Conservation (phyloP, 2,797 vertebrate genomes). For the Sebastes vulpes region DNA sequence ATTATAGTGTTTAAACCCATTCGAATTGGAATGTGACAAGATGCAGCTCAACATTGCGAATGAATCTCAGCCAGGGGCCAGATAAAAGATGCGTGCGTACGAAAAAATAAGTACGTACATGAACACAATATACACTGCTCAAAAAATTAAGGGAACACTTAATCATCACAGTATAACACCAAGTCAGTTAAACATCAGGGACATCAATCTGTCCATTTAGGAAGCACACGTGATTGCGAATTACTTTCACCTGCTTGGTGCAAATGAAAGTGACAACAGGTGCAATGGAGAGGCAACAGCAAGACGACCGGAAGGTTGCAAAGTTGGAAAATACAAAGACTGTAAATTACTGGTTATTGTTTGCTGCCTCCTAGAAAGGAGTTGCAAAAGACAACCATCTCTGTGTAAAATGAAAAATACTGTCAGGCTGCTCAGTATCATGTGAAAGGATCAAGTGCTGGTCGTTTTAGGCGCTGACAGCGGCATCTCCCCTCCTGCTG, state of each 20-base stretch:
- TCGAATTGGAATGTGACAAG: background rate
- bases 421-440: background rate
- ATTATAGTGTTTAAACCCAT: background rate
- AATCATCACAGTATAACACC: no score
- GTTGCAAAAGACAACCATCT: background rate
- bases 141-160: no score
- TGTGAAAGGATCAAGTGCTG: fast-evolving
- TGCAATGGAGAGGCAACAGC: no score
- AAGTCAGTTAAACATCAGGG: no score
- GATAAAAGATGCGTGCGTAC: background rate
- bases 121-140: no score
- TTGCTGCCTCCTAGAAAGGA: background rate
- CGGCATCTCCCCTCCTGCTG: background rate
- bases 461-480: background rate
- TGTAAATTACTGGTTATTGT: background rate
- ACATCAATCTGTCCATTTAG: no score
- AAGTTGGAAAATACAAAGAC: background rate
- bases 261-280: no score
- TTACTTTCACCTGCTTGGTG: no score
- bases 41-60: background rate
- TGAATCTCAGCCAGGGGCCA: background rate
- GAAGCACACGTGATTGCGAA: no score
- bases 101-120: background rate
- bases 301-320: no score
- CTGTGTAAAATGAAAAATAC: background rate